phyloP scores from a whole-genome alignment of 2,888 invertebrate genomes.

The Perdita meconis region DNA sequence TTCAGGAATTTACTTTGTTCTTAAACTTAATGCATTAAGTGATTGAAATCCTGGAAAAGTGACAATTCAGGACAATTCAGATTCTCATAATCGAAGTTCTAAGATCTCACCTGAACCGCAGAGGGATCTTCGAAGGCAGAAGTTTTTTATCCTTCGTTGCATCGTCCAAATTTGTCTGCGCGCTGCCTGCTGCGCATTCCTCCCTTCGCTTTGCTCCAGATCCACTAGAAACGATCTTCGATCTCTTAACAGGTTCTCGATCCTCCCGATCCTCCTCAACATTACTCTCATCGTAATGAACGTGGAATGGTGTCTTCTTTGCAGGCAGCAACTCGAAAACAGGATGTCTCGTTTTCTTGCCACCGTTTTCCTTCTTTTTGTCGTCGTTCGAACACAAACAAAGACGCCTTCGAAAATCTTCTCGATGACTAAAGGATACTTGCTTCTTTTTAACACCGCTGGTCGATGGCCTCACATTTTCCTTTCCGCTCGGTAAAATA shows the following conservation, averaged over 20 bases:
- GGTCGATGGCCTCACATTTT: conserved; percentile 15
- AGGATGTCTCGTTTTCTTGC: not conserved
- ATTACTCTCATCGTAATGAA: conserved; percentile 35
- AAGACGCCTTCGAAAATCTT: not conserved
- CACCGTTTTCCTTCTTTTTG: not conserved
- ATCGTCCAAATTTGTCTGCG: not conserved
- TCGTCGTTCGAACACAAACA: not conserved
- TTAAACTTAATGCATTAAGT: too few species aligned
- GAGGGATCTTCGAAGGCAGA: conserved; percentile 19
- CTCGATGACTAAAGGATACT: not conserved
- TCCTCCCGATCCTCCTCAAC: too few species aligned
- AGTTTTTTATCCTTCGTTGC: too few species aligned
- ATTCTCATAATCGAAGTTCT: too few species aligned
- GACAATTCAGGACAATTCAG: too few species aligned
- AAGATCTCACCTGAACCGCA: conserved; percentile 11
- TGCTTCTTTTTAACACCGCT: not conserved
- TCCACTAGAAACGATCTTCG: not conserved
- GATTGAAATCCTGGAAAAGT: too few species aligned
- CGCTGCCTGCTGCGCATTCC: too few species aligned
- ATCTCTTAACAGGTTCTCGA: not conserved
- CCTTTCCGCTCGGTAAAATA: conserved; percentile 30
- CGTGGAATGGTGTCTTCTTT: conserved; percentile 29
- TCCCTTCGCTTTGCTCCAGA: too few species aligned
- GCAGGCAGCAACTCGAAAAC: not conserved
- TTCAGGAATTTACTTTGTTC: too few species aligned